Base-by-base conservation (phyloP, 2,888 invertebrate genomes). In the Lithosia quadra region DNA sequence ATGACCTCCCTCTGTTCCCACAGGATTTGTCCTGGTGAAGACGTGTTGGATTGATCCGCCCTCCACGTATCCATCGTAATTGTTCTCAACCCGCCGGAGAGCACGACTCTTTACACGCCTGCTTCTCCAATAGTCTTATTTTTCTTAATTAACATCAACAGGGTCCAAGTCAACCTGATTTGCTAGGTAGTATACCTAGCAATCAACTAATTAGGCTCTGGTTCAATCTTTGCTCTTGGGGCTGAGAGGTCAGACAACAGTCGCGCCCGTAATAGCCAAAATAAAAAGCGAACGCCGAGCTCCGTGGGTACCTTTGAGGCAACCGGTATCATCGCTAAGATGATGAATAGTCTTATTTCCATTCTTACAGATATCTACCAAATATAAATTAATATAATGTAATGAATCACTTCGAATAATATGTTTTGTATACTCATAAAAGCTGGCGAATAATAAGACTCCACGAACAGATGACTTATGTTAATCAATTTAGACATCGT, bases 401-500 rank as follows among this genome's bases (percentile, higher is more conserved):
- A 21, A 59, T 13, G 15, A 60, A 39, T 39, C 9, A 34, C n/a
- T 33, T 57, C 22, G 11, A 60, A 60, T 34, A 64, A 60, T 63
- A 39, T 43, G 22, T 65, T 61, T 65, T 65, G 36, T 21, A 28
- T 34, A 58, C 34, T 56, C 55, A 68, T 64, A 55, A 64, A 69
- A 69, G 36, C 36, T 49, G 59, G 24, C 43, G 67, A 65, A 69
- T 64, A 67, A 69, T 67, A 67, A 64, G 53, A 73, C 61, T 56
- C 58, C 64, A 65, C 65, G 65, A 71, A 73, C 72, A 33, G 72
- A 73, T 87, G 84, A 87, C 85, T 86, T 85, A 82, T 82, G 85
- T 82, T 84, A 85, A 86, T 89, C 87, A 88, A 87, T 88, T 87
- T 87, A 77, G 79, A 78, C 78, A 80, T 81, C 77, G 72, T 75